These are phyloP conservation scores for Labroides dimidiatus DNA, from an alignment of 2,797 vertebrate species.

Conservation along the genomic window DNA sequence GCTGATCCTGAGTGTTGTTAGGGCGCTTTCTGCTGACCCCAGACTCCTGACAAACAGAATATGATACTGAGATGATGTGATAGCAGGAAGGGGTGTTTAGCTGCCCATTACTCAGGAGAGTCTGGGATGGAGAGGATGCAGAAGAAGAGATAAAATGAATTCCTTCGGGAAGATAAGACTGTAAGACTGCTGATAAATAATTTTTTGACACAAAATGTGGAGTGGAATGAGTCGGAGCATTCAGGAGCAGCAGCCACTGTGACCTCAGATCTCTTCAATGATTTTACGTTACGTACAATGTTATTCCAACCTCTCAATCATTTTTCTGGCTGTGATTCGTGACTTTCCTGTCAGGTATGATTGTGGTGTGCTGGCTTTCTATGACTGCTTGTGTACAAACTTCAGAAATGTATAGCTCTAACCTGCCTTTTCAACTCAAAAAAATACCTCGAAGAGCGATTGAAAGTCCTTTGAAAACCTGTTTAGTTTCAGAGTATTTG, in stretches of 20 bases:
- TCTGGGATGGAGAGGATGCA: constrained; percentile 1
- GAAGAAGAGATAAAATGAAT: constrained; percentile 7
- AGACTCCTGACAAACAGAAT: constrained; percentile 30
- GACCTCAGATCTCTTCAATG: neutral
- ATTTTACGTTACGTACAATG: neutral
- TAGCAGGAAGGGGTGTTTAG: constrained; percentile 15
- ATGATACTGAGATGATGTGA: constrained; percentile 39
- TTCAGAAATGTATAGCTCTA: neutral
- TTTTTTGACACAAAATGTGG: constrained; percentile 2
- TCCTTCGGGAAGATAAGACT: no score
- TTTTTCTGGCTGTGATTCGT: no score
- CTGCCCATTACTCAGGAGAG: constrained; percentile 11
- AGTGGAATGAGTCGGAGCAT: neutral
- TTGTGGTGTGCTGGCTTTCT: neutral
- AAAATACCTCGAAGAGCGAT: neutral
- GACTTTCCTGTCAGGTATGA: neutral
- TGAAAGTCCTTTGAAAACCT: constrained; percentile 40
- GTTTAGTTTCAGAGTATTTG: constrained; percentile 50
- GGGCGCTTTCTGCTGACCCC: constrained; percentile 45
- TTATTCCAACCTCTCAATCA: no score
- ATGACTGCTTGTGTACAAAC: neutral
- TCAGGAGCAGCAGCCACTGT: neutral
- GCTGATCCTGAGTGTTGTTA: constrained; percentile 38
- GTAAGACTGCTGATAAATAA: constrained; percentile 12
- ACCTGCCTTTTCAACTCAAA: neutral